These are phyloP conservation scores for Drosophila sulfurigaster DNA, from an alignment of 1,140 invertebrate species.

Conservation along the genomic window DNA sequence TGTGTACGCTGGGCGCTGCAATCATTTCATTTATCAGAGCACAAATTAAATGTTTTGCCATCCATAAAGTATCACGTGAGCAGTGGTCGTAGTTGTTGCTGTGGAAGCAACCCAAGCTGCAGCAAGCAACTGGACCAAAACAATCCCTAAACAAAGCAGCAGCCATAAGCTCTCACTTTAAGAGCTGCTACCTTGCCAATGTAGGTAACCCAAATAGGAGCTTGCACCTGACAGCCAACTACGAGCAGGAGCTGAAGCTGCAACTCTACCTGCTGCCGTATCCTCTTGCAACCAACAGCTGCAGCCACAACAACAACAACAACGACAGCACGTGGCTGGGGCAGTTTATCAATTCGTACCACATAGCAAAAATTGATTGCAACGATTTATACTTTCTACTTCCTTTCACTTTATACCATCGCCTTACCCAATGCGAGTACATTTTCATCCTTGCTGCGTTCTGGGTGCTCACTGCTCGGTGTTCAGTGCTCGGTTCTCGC, in stretches of 20 bases:
- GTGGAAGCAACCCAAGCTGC: background rate
- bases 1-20: background rate
- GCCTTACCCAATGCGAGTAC: conserved; percentile 40
- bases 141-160: conserved; percentile 17
- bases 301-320: conserved; percentile 14
- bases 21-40: conserved; percentile 32
- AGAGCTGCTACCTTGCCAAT: conserved; percentile 19
- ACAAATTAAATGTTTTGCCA: conserved; percentile 48
- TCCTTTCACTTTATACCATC: conserved; percentile 80
- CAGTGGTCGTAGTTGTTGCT: conserved; percentile 8
- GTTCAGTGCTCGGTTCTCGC: conserved; percentile 14
- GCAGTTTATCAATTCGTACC: conserved; percentile 81
- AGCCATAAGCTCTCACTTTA: conserved; percentile 56
- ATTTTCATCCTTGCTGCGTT: conserved; percentile 45
- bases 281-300: conserved; percentile 43
- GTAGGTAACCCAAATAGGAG: conserved; percentile 66
- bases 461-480: background rate
- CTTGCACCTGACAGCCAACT: conserved; percentile 47
- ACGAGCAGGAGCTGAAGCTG: conserved; percentile 5
- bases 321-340: conserved; percentile 33
- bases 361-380: conserved; percentile 83
- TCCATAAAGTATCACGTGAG: conserved; percentile 48
- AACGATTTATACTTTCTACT: conserved; percentile 84
- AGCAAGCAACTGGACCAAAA: conserved; percentile 4
- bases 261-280: conserved; percentile 40